Conservation (phyloP, 2,797 vertebrate species). For the Astyanax mexicanus region DNA sequence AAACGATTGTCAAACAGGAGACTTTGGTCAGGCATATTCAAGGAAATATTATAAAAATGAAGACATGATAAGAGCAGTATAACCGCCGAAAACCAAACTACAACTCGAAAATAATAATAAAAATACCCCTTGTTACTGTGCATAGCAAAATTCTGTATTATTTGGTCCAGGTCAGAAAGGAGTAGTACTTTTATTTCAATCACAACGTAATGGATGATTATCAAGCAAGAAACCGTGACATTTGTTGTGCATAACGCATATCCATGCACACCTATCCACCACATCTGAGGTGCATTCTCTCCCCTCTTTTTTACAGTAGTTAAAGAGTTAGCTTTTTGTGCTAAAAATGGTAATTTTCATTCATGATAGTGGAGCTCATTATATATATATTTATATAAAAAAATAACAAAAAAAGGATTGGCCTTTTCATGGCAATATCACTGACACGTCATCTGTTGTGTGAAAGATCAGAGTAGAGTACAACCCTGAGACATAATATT, state of each 20-base stretch:
- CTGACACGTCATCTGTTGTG: conserved; percentile 11
- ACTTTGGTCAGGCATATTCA: too few relatives aligned
- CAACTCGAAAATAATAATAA: too few relatives aligned
- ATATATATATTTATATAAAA: too few relatives aligned
- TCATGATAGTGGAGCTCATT: neutral
- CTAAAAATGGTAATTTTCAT: conserved; percentile 1
- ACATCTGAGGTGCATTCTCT: too few relatives aligned
- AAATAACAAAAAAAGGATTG: neutral
- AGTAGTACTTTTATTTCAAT: neutral
- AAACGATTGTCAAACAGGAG: conserved; percentile 25
- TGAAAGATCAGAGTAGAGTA: too few relatives aligned
- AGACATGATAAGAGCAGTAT: conserved; percentile 6
- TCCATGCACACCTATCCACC: too few relatives aligned
- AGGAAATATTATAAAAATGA: neutral
- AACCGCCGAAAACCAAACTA: too few relatives aligned
- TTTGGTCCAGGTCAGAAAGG: conserved; percentile 38
- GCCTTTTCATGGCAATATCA: conserved; percentile 30
- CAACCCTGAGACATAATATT: conserved; percentile 49
- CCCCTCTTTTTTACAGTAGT: conserved; percentile 16
- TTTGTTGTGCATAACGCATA: too few relatives aligned
- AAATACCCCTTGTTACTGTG: conserved; percentile 21
- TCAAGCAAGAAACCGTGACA: too few relatives aligned
- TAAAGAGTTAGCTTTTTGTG: conserved; percentile 6
- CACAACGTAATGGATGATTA: neutral
- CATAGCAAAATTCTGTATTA: neutral